These are phyloP conservation scores for Halichoeres trimaculatus DNA, from an alignment of 2,113 vertebrate genomes.

Conservation along the genomic window DNA sequence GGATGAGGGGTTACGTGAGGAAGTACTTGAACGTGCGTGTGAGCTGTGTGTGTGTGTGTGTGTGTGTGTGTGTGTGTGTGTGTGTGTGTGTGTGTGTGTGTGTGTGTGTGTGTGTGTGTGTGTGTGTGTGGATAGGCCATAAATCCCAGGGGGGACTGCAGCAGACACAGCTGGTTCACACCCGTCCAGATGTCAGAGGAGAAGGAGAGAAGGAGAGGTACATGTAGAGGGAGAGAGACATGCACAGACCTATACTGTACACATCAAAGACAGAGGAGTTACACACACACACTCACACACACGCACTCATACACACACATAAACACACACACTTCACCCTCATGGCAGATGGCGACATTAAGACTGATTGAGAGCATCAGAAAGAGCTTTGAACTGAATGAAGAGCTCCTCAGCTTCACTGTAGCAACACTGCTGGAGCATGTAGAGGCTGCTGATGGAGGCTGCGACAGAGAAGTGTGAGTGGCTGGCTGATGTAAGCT, in stretches of 20 bases:
- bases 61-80: too few relatives aligned
- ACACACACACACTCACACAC: slow-evolving; percentile 30
- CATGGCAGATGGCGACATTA: slow-evolving; percentile 48
- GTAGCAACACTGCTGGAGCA: neutral
- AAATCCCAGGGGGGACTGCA: slow-evolving; percentile 61
- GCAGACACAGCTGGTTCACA: slow-evolving; percentile 73
- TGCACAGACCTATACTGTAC: slow-evolving; percentile 67
- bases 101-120: slow-evolving; percentile 41
- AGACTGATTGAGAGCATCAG: slow-evolving; percentile 23
- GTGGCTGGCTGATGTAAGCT: neutral
- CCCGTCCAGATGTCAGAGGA: slow-evolving; percentile 72
- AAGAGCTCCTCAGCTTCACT: neutral
- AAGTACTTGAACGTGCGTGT: slow-evolving; percentile 30
- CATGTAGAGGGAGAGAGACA: slow-evolving; percentile 37
- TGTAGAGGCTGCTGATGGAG: neutral
- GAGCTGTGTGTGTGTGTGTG: neutral
- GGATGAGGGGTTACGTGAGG: slow-evolving; percentile 49
- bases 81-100: neutral
- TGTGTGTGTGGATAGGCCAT: slow-evolving; percentile 35
- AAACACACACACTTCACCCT: slow-evolving; percentile 12
- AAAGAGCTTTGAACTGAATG: slow-evolving; percentile 47
- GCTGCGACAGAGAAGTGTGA: neutral
- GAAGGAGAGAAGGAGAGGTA: slow-evolving; percentile 27
- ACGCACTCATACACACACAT: slow-evolving; percentile 24
- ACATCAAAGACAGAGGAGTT: slow-evolving; percentile 63